Evolutionary conservation across 23 tunicate genomes (phyloP).

Genomic region (Styela clava): DNA sequence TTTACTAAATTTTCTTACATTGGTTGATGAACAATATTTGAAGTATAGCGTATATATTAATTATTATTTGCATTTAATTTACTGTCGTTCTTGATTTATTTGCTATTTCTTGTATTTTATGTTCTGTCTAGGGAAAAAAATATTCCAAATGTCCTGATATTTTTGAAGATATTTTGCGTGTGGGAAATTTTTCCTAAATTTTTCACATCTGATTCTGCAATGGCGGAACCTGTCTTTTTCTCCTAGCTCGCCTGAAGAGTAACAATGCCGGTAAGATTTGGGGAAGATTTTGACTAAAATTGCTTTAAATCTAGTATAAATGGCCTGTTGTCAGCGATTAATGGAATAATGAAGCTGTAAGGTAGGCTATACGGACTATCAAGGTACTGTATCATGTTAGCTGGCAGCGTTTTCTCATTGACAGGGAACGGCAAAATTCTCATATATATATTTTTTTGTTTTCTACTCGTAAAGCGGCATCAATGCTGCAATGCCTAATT

Average conservation of each 20-base stretch:
- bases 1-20: not conserved
- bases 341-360: not conserved
- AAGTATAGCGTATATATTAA: not conserved
- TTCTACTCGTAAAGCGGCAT: too few relatives aligned
- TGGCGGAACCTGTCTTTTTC: not conserved
- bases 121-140: not conserved
- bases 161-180: not conserved
- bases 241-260: not conserved
- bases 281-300: not conserved
- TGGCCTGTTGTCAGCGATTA: not conserved
- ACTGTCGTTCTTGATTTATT: not conserved
- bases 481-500: too few relatives aligned
- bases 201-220: not conserved
- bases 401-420: too few relatives aligned
- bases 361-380: too few relatives aligned
- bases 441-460: not conserved
- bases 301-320: not conserved
- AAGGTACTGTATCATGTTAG: too few relatives aligned
- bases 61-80: too few relatives aligned
- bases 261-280: not conserved
- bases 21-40: too few relatives aligned
- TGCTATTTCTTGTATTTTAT: not conserved
- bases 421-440: not conserved
- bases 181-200: too few relatives aligned
- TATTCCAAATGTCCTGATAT: not conserved